Evolutionary conservation across 1,140 invertebrate genomes (phyloP).

Genomic region (Protaetia brevitarsis): DNA sequence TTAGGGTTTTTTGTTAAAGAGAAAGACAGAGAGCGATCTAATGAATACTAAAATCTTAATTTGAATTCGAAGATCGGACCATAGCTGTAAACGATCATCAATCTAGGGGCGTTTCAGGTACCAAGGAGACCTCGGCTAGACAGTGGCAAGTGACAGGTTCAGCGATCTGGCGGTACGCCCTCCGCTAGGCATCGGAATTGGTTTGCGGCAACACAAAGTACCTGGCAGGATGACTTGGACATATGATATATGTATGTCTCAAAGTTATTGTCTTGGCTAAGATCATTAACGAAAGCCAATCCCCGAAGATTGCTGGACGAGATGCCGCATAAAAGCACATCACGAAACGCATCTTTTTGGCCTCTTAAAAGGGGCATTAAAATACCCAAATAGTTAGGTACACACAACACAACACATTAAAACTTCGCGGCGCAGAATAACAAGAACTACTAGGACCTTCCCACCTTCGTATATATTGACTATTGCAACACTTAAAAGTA

Average conservation of each 20-base stretch:
- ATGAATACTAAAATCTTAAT: conserved; percentile 28
- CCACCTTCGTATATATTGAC: too few relatives aligned
- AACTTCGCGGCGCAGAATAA: too few relatives aligned
- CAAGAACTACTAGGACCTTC: too few relatives aligned
- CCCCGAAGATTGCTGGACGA: not conserved
- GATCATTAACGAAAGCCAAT: conserved; percentile 22
- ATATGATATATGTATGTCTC: conserved; percentile 29
- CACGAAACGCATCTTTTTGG: conserved; percentile 6
- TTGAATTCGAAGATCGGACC: conserved; percentile 29
- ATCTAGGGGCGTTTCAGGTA: conserved; percentile 25
- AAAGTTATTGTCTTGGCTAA: conserved; percentile 24
- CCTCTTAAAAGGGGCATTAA: conserved; percentile 1
- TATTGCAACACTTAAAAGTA: too few relatives aligned
- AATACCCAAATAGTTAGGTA: conserved; percentile 11
- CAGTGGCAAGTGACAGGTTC: conserved; percentile 33
- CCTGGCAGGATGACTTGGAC: conserved; percentile 29
- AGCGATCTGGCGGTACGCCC: conserved; percentile 27
- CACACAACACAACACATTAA: not conserved
- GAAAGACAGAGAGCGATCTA: conserved; percentile 5
- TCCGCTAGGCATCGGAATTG: conserved; percentile 29
- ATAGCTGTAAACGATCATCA: conserved; percentile 29
- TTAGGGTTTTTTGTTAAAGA: not conserved
- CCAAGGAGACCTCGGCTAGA: conserved; percentile 26
- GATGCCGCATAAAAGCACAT: not conserved
- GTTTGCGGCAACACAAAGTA: conserved; percentile 31